These are phyloP conservation scores for Chrysodeixis includens DNA, from an alignment of 2,888 invertebrate genomes.

Conservation along the genomic window DNA sequence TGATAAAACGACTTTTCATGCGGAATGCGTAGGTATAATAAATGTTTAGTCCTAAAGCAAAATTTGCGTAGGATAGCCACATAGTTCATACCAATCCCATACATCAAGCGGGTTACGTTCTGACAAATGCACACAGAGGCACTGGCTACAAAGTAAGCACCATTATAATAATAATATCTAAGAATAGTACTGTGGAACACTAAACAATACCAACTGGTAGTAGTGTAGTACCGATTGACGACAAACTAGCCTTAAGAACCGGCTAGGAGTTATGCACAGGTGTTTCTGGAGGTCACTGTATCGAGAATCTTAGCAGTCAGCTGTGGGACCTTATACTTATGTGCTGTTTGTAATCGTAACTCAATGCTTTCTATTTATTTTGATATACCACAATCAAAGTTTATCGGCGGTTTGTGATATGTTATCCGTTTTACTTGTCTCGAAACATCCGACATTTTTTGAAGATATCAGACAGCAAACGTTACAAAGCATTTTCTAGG, in stretches of 20 bases:
- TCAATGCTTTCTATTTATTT: constrained; percentile 4
- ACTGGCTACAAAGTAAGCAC: not conserved
- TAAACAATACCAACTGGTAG: constrained; percentile 34
- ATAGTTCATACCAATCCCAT: constrained; percentile 20
- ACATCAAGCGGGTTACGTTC: not conserved
- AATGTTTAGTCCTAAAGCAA: constrained; percentile 1
- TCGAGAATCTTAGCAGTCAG: constrained; percentile 53
- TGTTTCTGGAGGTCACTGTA: constrained; percentile 56
- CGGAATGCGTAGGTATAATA: not conserved
- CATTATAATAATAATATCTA: constrained; percentile 14
- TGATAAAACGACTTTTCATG: constrained; percentile 5
- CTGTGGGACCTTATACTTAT: constrained; percentile 45
- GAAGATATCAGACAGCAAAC: not conserved
- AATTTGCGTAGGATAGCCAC: constrained; percentile 7
- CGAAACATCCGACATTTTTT: not conserved
- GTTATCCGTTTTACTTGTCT: not conserved
- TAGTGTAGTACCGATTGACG: constrained; percentile 35
- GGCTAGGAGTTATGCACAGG: constrained; percentile 56
- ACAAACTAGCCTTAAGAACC: constrained; percentile 56
- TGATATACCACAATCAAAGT: not conserved
- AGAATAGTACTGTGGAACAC: constrained; percentile 16
- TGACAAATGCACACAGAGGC: not conserved
- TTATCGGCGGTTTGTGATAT: not conserved
- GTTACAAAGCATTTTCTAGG: not conserved
- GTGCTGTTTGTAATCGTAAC: constrained; percentile 25